Evolutionary conservation across 2,113 vertebrate species (phyloP).

Genomic region (Heterochromis multidens): DNA sequence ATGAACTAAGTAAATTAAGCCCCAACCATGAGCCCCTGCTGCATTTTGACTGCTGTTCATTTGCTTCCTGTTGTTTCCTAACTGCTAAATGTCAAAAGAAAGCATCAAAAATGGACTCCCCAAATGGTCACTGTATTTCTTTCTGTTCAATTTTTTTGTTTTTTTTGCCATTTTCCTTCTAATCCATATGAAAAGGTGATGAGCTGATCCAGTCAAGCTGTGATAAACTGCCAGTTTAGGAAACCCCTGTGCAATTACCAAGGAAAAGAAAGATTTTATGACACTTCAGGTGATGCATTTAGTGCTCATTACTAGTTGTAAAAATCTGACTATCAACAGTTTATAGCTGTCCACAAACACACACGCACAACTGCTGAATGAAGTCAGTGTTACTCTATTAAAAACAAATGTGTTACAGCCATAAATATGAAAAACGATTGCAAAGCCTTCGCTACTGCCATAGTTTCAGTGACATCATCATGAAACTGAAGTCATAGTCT

Average conservation of each 20-base stretch:
- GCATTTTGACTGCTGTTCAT: not conserved
- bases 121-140: not conserved
- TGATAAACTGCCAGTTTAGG: not conserved
- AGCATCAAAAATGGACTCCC: not conserved
- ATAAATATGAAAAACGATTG: too few relatives aligned
- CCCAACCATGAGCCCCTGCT: not conserved
- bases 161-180: not conserved
- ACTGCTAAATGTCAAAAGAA: not conserved
- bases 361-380: not conserved
- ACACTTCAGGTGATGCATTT: not conserved
- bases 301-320: not conserved
- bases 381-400: not conserved
- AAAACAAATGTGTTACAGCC: not conserved
- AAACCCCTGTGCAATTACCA: not conserved
- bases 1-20: not conserved
- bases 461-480: not conserved
- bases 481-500: not conserved
- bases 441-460: too few relatives aligned
- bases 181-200: not conserved
- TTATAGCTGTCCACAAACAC: not conserved
- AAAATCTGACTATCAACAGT: not conserved
- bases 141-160: not conserved
- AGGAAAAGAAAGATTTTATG: not conserved
- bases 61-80: not conserved
- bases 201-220: not conserved